phyloP scores from a whole-genome alignment of 2,797 vertebrate genomes.

The Morus bassanus region DNA sequence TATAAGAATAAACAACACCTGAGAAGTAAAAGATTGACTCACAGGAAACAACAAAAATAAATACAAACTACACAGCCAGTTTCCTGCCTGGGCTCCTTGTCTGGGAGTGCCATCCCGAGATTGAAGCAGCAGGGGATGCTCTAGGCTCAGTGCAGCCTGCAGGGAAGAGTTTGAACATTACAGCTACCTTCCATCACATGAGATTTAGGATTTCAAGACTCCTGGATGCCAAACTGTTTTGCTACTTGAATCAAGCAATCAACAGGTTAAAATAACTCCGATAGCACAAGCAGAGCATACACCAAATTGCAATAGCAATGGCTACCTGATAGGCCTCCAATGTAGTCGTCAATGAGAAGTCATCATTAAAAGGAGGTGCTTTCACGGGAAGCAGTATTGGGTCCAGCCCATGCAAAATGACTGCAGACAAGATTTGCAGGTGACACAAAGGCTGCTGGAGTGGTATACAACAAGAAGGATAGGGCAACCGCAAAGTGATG shows the following conservation, averaged over 20 bases:
- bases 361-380: not conserved
- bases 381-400: not conserved
- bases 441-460: not conserved
- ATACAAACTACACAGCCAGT: not conserved
- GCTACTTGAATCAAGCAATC: not conserved
- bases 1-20: not conserved
- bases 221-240: not conserved
- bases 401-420: not conserved
- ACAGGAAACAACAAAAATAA: not conserved
- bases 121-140: slow-evolving; percentile 46
- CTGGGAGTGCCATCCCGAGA: slow-evolving; percentile 5
- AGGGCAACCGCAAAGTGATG: not conserved
- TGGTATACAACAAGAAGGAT: not conserved
- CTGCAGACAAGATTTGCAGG: not conserved
- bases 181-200: not conserved
- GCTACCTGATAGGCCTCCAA: not conserved
- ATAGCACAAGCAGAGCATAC: not conserved
- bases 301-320: not conserved
- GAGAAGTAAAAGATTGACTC: not conserved
- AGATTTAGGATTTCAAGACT: not conserved
- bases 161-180: not conserved
- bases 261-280: not conserved
- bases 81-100: not conserved
- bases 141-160: slow-evolving; percentile 17
- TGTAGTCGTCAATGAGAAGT: not conserved